Evolutionary conservation across 2,113 vertebrate genomes (phyloP).

Genomic region (Pomatorhinus ruficollis): DNA sequence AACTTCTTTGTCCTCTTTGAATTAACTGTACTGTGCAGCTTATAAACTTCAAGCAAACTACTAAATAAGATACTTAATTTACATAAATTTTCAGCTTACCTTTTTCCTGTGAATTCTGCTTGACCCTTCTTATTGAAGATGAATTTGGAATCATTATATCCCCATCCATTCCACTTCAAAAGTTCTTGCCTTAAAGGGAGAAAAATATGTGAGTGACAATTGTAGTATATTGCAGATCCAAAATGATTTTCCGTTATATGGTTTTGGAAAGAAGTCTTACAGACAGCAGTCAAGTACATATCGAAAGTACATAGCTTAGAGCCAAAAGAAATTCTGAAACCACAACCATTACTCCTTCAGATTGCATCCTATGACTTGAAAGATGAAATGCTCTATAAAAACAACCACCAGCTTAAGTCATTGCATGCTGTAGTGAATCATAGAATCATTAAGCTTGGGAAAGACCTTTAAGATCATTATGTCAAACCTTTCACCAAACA

Average conservation of each 20-base stretch:
- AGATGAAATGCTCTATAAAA: background rate
- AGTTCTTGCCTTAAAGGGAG: conserved; percentile 86
- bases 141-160: conserved; percentile 95
- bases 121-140: conserved; percentile 97
- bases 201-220: background rate
- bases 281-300: background rate
- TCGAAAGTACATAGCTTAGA: background rate
- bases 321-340: background rate
- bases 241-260: background rate
- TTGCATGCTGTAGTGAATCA: background rate
- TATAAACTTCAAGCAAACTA: background rate
- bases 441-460: background rate
- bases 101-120: conserved; percentile 94
- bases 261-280: background rate
- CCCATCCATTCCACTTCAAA: conserved; percentile 99
- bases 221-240: background rate
- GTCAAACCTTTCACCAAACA: background rate
- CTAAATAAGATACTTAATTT: background rate
- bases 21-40: background rate
- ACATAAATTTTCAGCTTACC: conserved; percentile 70
- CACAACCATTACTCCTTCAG: background rate
- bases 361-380: background rate
- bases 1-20: background rate
- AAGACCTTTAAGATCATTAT: background rate
- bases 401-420: background rate